Evolutionary conservation across 1,140 invertebrate genomes (phyloP), one percentile per base, ranked within the genome.

Genomic region (Panagrolaimus sp.): DNA sequence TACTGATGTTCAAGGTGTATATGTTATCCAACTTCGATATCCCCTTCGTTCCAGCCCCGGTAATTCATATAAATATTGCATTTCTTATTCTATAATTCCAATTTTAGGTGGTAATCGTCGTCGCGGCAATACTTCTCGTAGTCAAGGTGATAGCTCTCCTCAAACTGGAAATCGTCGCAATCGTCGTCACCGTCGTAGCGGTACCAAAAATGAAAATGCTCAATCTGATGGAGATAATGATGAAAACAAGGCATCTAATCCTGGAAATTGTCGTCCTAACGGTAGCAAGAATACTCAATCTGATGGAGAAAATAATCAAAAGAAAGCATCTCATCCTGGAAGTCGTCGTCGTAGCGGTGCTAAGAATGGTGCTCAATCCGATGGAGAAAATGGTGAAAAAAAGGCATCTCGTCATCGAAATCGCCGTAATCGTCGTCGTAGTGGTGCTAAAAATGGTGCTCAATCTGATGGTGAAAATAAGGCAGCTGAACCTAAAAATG

Each of bases 1-100:
- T 55, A 24, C 64, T 55, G 48, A 62, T 44, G 75, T 77, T 17
- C 65, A 71, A 28, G 75, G 75, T 0, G 52, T 58, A 21, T 58
- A 58, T 28, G 17, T 58, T n/a, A 58, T 58, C 52, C 52, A 58
- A 28, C 21, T 58, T 28, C 52, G 52, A 2, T 38, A 38, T 58
- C 52, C 52, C 17, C 15, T 21, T 21, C 28, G 21, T 17, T n/a
- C 48, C n/a, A 52, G 48, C 48, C 26, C 48, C 15, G 21, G 52
- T 58, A 21, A 28, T 4, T 1, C 3, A 4, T 48, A 24, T 4
- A n/a, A 48, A n/a, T 24, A 4, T 48, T 24, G 52, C 0, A n/a
- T 55, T n/a, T 55, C 1, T 7, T 38, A 2, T 10, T 15, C 4
- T 12, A 5, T 38, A 4, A 38, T 7, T 4, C 7, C 32, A 2